Conservation (phyloP, 2,888 invertebrate genomes). For the Polyommatus iphigenia region DNA sequence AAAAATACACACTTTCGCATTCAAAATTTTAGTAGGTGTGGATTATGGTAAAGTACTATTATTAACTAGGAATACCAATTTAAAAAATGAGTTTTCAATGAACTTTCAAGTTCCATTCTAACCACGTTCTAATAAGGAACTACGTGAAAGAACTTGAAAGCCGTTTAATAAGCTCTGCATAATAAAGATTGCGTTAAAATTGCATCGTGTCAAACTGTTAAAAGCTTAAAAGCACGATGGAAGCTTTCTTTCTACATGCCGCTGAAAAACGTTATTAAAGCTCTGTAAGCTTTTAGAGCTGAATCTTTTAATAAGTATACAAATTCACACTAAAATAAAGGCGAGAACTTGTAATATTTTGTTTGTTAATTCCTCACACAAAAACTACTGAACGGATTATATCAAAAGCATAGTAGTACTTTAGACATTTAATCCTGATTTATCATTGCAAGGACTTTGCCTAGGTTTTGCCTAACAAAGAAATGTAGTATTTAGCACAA, state of each 20-base stretch:
- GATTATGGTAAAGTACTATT: neutral
- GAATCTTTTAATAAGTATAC: neutral
- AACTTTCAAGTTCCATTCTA: neutral
- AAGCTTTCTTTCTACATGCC: neutral
- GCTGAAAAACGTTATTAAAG: neutral
- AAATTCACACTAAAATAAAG: neutral
- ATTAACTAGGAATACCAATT: neutral
- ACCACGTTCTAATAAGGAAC: slow-evolving; percentile 11
- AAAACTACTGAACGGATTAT: too few relatives aligned
- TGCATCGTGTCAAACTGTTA: slow-evolving; percentile 16
- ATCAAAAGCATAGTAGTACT: too few relatives aligned
- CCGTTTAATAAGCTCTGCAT: neutral
- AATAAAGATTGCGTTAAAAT: slow-evolving; percentile 15
- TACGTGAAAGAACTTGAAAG: slow-evolving; percentile 2
- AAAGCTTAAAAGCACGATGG: neutral
- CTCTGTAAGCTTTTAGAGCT: neutral
- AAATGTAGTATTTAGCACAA: too few relatives aligned
- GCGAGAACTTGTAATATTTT: too few relatives aligned
- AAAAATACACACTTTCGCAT: too few relatives aligned
- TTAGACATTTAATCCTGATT: too few relatives aligned
- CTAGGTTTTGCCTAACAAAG: too few relatives aligned
- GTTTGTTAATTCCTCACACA: too few relatives aligned
- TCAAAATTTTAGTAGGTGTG: too few relatives aligned
- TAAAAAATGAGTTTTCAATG: neutral
- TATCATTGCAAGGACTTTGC: too few relatives aligned